These are phyloP conservation scores for Erethizon dorsatum DNA, from an alignment of 2,797 vertebrate genomes.

Conservation along the genomic window DNA sequence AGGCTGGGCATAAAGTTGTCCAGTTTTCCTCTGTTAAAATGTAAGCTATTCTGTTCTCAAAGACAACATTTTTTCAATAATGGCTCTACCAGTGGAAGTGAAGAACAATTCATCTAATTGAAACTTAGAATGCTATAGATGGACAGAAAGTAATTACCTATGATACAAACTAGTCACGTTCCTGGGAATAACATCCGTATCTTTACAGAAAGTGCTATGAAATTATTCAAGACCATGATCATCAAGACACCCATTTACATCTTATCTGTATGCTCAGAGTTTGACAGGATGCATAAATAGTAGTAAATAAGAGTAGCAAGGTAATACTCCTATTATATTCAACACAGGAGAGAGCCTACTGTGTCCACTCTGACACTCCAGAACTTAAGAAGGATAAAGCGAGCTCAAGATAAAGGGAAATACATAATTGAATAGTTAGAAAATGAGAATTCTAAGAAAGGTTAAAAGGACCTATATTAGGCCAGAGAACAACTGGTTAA, in stretches of 20 bases:
- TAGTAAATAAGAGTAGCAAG: slow-evolving; percentile 65
- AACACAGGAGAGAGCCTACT: background rate
- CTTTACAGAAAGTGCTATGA: slow-evolving; percentile 76
- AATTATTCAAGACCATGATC: slow-evolving; percentile 73
- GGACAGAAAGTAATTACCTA: slow-evolving; percentile 77
- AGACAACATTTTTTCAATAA: slow-evolving; percentile 66
- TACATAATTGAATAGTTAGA: slow-evolving; percentile 46
- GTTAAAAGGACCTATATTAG: slow-evolving; percentile 62
- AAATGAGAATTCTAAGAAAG: slow-evolving; percentile 30
- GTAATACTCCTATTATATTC: slow-evolving; percentile 65
- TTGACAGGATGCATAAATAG: slow-evolving; percentile 50
- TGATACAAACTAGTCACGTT: slow-evolving; percentile 58
- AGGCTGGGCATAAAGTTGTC: background rate
- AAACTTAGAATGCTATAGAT: slow-evolving; percentile 77
- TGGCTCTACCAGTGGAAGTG: slow-evolving; percentile 54
- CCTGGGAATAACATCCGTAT: slow-evolving; percentile 68
- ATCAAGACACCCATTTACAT: slow-evolving; percentile 72
- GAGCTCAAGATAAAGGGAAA: slow-evolving; percentile 48
- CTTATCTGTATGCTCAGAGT: slow-evolving; percentile 74
- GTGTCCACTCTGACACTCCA: background rate
- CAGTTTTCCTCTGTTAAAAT: slow-evolving; percentile 50
- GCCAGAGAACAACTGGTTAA: slow-evolving; percentile 21
- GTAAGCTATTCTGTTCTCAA: slow-evolving; percentile 54
- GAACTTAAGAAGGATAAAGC: slow-evolving; percentile 62
- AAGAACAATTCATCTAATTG: slow-evolving; percentile 77